Evolutionary conservation across 1,140 invertebrate genomes (phyloP).

Genomic region (Monochamus saltuarius): DNA sequence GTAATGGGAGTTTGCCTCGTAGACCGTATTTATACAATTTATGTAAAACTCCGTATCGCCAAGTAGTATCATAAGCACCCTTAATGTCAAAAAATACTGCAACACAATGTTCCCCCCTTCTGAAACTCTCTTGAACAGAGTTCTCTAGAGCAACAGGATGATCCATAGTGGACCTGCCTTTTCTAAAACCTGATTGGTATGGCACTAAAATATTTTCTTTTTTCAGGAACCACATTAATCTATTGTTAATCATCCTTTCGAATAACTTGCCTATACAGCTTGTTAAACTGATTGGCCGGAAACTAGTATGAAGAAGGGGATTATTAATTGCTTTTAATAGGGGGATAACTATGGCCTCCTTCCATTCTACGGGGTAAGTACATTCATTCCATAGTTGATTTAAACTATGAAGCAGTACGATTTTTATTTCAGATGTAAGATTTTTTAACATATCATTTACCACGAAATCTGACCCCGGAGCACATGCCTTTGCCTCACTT

Average conservation of each 20-base stretch:
- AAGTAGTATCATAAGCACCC: slow-evolving; percentile 25
- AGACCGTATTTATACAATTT: no score
- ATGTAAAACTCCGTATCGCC: background rate
- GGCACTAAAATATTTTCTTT: slow-evolving; percentile 9
- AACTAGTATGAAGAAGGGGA: background rate
- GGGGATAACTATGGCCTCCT: slow-evolving; percentile 3
- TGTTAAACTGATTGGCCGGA: slow-evolving; percentile 28
- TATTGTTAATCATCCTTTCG: slow-evolving; percentile 31
- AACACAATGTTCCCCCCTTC: slow-evolving; percentile 12
- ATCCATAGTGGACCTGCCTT: slow-evolving; percentile 23
- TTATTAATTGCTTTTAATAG: slow-evolving; percentile 2
- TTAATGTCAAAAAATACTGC: slow-evolving; percentile 30
- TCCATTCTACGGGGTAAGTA: background rate
- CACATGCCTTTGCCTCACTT: no score
- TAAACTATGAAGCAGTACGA: no score
- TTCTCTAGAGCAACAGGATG: slow-evolving; percentile 24
- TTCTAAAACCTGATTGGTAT: slow-evolving; percentile 28
- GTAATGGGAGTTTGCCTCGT: no score
- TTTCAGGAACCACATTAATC: slow-evolving; percentile 24
- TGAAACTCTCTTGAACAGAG: slow-evolving; percentile 18
- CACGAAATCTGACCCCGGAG: no score
- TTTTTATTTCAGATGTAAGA: no score
- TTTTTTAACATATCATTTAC: no score
- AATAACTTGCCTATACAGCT: slow-evolving; percentile 29
- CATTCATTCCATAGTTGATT: background rate